These are phyloP conservation scores for Motacilla alba DNA, from an alignment of 2,113 vertebrate species.

Conservation along the genomic window DNA sequence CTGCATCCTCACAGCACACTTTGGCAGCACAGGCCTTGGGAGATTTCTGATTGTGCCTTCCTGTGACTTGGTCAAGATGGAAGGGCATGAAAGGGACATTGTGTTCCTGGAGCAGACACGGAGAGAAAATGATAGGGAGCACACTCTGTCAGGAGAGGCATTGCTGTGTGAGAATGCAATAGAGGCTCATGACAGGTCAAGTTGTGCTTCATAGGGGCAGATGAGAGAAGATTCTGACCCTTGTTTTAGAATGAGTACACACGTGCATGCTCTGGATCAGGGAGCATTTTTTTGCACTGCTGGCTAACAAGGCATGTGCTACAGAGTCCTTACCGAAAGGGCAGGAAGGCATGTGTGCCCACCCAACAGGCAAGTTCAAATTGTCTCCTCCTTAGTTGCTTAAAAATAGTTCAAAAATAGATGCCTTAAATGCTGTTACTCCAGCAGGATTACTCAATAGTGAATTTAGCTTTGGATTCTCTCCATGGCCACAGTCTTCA, in stretches of 20 bases:
- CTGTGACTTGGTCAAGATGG: not conserved
- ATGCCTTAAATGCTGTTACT: not conserved
- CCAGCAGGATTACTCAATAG: not conserved
- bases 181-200: not conserved
- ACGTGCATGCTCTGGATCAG: not conserved
- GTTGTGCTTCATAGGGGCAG: accelerated
- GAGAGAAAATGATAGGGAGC: not conserved
- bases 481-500: not conserved
- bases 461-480: not conserved
- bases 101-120: not conserved
- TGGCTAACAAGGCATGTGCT: not conserved
- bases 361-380: not conserved
- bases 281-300: not conserved
- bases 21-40: not conserved
- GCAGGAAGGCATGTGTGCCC: not conserved
- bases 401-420: not conserved
- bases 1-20: not conserved
- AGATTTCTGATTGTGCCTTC: not conserved
- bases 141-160: not conserved
- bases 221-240: not conserved
- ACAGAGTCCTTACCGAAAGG: not conserved
- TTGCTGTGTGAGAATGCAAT: not conserved
- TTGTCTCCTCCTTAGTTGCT: not conserved
- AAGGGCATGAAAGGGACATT: not conserved
- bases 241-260: not conserved